Conservation (phyloP, 2,797 vertebrate genomes). For the Hydrocynus forskahlii region DNA sequence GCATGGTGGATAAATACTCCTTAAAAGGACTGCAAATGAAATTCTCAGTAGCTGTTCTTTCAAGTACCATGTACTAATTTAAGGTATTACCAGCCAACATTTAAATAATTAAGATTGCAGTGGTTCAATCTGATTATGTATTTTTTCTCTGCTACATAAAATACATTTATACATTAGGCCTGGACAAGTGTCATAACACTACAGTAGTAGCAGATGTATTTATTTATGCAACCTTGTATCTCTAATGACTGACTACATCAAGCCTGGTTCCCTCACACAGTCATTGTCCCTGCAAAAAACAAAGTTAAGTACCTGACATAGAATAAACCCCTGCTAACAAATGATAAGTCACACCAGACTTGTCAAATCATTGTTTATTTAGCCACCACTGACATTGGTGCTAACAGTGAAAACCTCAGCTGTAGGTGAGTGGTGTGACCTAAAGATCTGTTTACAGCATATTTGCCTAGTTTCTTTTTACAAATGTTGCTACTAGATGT, state of each 20-base stretch:
- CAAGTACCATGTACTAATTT: too few species aligned
- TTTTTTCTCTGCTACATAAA: too few species aligned
- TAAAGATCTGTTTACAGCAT: constrained; percentile 82
- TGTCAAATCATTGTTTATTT: constrained; percentile 69
- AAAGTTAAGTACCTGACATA: neutral
- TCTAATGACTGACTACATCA: neutral
- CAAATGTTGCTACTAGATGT: constrained; percentile 81
- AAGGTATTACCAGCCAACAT: too few species aligned
- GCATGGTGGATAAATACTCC: neutral
- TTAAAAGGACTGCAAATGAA: neutral
- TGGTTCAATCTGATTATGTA: too few species aligned
- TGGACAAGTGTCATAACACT: too few species aligned
- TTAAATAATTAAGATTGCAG: too few species aligned
- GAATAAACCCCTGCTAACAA: neutral
- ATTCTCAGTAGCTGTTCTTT: neutral
- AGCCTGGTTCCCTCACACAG: neutral
- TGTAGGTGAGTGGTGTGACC: constrained; percentile 72
- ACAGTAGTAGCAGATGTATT: too few species aligned
- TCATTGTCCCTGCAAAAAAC: neutral
- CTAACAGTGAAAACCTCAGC: constrained; percentile 71
- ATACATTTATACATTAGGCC: too few species aligned
- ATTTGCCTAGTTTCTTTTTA: constrained; percentile 62
- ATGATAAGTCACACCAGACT: constrained; percentile 61
- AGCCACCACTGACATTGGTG: constrained; percentile 73
- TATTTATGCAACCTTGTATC: neutral